phyloP scores from a whole-genome alignment of 2,113 vertebrate genomes.

The Pholis gunnellus region DNA sequence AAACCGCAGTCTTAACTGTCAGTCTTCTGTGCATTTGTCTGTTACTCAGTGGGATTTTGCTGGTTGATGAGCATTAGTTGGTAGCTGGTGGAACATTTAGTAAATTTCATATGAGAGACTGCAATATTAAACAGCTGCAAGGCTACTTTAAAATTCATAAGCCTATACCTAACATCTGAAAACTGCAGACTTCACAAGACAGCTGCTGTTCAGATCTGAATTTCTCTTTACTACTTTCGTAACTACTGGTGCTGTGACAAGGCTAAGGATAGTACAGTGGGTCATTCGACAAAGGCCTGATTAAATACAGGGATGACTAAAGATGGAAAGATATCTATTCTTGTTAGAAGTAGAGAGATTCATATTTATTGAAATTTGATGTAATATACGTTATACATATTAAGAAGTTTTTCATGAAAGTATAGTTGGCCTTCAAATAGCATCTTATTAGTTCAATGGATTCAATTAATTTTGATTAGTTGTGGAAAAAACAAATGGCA shows the following conservation, averaged over 20 bases:
- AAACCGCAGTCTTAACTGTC: conserved; percentile 6
- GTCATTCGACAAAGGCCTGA: not conserved
- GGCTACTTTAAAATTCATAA: conserved; percentile 34
- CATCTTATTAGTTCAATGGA: not conserved
- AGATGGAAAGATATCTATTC: not conserved
- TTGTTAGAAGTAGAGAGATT: not conserved
- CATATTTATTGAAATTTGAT: not conserved
- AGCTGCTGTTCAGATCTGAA: conserved; percentile 9
- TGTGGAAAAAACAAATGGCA: conserved; percentile 2
- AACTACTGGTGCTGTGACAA: not conserved
- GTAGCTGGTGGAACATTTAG: conserved; percentile 23
- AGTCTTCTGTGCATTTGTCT: not conserved
- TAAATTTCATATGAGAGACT: conserved; percentile 51
- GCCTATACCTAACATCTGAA: conserved; percentile 41
- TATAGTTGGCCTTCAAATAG: not conserved
- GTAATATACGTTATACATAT: not conserved
- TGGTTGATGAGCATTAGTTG: not conserved
- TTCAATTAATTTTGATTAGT: not conserved
- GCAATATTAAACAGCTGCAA: conserved; percentile 59
- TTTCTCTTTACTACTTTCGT: not conserved
- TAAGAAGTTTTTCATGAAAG: not conserved
- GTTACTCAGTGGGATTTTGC: not conserved
- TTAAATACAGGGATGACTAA: not conserved
- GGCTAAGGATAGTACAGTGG: not conserved
- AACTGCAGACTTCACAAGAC: conserved; percentile 25